Base-by-base conservation (phyloP, 2,113 vertebrate species). In the Oryzias curvinotus region DNA sequence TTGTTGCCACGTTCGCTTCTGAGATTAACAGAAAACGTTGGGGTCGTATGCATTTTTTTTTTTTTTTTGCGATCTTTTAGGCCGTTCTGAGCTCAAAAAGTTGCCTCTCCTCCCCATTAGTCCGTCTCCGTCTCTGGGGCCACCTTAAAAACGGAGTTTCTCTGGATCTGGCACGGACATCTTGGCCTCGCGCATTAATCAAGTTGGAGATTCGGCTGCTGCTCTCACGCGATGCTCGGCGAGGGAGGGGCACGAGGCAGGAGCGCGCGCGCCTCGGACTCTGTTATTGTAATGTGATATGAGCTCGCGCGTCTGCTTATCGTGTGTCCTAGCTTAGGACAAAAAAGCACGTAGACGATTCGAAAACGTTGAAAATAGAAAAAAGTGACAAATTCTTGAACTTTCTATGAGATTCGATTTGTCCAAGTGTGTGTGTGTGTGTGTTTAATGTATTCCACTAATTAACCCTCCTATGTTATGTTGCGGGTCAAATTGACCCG, bases 181-280 rank as follows among this genome's bases (percentile, higher is more conserved):
- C 50, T 75, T 63, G 57, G 77, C 83, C 86, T 85, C 78, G 82
- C 83, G 82, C 87, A 90, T 90, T 89, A 87, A 91, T 88, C 89
- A 79, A 86, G 81, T 69, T 59, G 65, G 73, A 85, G 82, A 80
- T 78, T 82, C 81, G 71, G 87, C 83, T 71, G 83, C 81, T 79
- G 85, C 88, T 92, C 89, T 88, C 91, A 92, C 91, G 91, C 91
- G 83, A 92, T 90, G 90, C 85, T 88, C 73, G 28, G 69, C 14
- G 69, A 79, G 77, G 87, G 85, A 67, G 87, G 70, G 84, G 43
- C 25, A 57, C 49, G 26, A 7, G 76, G 26, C 12, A 49, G 25
- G 74, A 73, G 77, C 69, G 26, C 52, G 56, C 66, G 75, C 58
- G 91, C 91, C 87, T 77, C 69, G 23, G 53, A 6, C 53, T 42